Base-by-base conservation (phyloP, 2,888 invertebrate species). In the Tetrapedia diversipes region DNA sequence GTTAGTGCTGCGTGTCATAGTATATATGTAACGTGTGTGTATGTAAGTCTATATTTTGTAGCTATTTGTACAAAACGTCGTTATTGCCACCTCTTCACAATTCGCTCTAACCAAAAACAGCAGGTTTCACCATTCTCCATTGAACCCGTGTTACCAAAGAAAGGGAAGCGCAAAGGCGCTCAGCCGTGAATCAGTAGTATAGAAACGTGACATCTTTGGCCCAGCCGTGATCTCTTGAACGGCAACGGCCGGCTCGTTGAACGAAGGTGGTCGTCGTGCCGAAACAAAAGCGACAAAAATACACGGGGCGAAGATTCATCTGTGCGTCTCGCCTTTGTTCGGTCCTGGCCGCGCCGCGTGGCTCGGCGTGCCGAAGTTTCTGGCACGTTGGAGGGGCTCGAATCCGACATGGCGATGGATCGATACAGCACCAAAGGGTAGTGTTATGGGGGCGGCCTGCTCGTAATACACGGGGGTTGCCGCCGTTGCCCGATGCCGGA, bases 391-490 rank as follows among this genome's bases (percentile, higher is more conserved):
- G 83, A 79, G 85, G 85, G 86, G 82, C 78, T 84, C 70, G 83
- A 83, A 84, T 83, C 82, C 81, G 83, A 82, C 84, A 81, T 84
- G 80, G 84, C 82, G 80, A 83, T 84, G 88, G 89, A 89, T 89
- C 89, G 89, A 89, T 89, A 89, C 86, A 89, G 89, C 89, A 86
- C 87, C 88, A 89, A 89, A 88, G 89, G 89, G 87, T 88, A 87
- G 87, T 85, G 86, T 89, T 89, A 89, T 89, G 89, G 89, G 89
- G 89, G 87, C 85, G 89, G 86, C 85, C 82, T 79, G 81, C 80
- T 82, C 77, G 85, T 88, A 85, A 88, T 88, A 88, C 89, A 89
- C 86, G 88, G 87, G 86, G 86, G 86, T 85, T 82, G 76, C 81
- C 74, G 78, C 77, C 80, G 72, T 81, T 78, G 71, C 81, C 65